Base-by-base conservation (phyloP, 2,888 invertebrate genomes). In the Apoderus coryli region DNA sequence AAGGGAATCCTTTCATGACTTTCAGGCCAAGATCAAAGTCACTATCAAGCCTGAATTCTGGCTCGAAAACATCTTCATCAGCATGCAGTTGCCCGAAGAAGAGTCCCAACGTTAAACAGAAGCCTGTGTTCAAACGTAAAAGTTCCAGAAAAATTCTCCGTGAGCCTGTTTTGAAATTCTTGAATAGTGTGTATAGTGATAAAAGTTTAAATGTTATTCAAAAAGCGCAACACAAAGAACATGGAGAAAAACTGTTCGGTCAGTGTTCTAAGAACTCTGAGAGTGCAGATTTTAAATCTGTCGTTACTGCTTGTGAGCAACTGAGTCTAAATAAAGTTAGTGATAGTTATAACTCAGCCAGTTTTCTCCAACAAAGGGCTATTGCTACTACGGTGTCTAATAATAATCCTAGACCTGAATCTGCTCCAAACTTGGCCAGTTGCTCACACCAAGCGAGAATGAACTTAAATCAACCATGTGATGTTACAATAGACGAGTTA, bases 401-500 rank as follows among this genome's bases (percentile, higher is more conserved):
- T n/a, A 10, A 14, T 4, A 27, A 15, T 16, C 12, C 23, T 11
- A 34, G 31, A 26, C 27, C 41, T 23, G 37, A 38, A 29, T 33
- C 39, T 14, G 36, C 41, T 28, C 36, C 45, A 31, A 45, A 48
- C 35, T 46, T 47, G 10, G 43, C 44, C 12, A 67, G 70, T 28
- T 88, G 88, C 56, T 85, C 88, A 1, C 79, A 81, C 46, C 80
- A 89, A 42, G 60, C 60, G 5, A 61, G 72, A 42, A 66, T 70
- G 55, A 66, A 65, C 41, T 52, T 67, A 10, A 67, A 68, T 10
- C 72, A 76, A 25, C 68, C 74, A 2, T 77, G 79, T 60, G 90
- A 92, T 64, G 74, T 88, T 29, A 88, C 86, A 26, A 90, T 90
- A 47, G 88, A 89, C 57, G 93, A 93, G 62, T 65, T 93, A 47